phyloP scores from a whole-genome alignment of 2,797 vertebrate genomes.

The Brachyrhaphis roseni region DNA sequence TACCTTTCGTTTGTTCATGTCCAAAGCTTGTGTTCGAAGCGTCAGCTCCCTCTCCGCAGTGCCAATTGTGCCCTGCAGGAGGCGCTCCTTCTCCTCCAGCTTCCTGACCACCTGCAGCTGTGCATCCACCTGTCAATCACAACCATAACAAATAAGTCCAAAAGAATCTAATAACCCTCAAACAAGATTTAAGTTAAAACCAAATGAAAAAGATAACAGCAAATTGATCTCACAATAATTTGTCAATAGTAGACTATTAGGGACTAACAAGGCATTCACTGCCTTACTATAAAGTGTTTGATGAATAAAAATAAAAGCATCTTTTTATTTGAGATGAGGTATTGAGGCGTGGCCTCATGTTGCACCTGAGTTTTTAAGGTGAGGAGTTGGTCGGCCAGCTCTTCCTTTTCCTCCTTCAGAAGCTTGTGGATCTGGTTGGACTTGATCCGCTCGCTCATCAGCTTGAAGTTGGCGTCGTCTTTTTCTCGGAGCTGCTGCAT shows the following conservation, averaged over 20 bases:
- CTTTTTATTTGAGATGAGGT: background rate
- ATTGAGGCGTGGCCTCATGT: rapidly evolving
- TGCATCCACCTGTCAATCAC: slow-evolving; percentile 88
- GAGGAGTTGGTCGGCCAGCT: slow-evolving; percentile 91
- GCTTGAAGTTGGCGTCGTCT: slow-evolving; percentile 94
- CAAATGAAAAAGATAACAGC: background rate
- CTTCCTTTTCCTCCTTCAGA: slow-evolving; percentile 92
- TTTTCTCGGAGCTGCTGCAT: slow-evolving; percentile 94
- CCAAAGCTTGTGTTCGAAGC: slow-evolving; percentile 92
- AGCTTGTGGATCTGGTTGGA: slow-evolving; percentile 96
- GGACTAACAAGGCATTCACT: background rate
- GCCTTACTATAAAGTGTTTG: background rate
- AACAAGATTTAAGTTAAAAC: background rate
- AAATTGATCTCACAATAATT: background rate
- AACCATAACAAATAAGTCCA: background rate
- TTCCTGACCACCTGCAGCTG: slow-evolving; percentile 96
- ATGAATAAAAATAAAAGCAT: background rate
- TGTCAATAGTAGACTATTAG: background rate
- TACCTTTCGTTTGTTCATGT: slow-evolving; percentile 99
- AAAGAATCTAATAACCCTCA: background rate
- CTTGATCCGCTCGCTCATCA: slow-evolving; percentile 95
- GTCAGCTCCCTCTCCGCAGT: slow-evolving; percentile 93
- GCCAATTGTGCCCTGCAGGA: slow-evolving; percentile 94
- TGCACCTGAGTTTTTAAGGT: slow-evolving; percentile 93
- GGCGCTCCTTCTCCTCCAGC: slow-evolving; percentile 96